Evolutionary conservation across 1,140 invertebrate species (phyloP).

Genomic region (Drosophila repleta): DNA sequence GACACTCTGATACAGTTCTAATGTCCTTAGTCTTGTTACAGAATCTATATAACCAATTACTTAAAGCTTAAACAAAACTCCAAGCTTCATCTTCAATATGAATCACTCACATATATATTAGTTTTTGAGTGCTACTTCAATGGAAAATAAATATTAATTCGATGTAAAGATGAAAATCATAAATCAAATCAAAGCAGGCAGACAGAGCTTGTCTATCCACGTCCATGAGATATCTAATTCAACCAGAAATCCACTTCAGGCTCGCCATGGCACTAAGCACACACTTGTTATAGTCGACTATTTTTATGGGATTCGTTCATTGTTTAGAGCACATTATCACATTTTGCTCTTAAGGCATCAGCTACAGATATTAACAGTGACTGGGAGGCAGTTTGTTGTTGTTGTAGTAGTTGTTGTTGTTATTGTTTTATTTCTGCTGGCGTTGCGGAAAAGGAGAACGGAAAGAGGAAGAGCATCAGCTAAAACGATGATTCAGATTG

Average conservation of each 20-base stretch:
- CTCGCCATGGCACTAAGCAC: no score
- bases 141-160: no score
- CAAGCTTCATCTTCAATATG: no score
- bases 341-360: conserved; percentile 79
- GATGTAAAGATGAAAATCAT: background rate
- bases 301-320: conserved; percentile 72
- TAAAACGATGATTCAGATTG: conserved; percentile 79
- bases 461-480: conserved; percentile 1
- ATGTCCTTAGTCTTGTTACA: no score
- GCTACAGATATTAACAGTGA: conserved; percentile 63
- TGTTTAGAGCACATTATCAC: conserved; percentile 76
- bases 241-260: conserved; percentile 8
- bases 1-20: no score
- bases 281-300: conserved; percentile 33
- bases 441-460: background rate
- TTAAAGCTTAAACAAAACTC: no score
- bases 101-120: no score
- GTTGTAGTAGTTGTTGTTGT: no score
- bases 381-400: conserved; percentile 16
- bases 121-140: no score
- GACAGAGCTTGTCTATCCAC: no score
- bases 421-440: background rate
- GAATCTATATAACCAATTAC: no score
- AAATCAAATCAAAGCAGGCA: background rate
- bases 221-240: no score